A percentile compares a stretch with the other conserved stretches of the same genome.
These are phyloP conservation scores for Encarsia formosa DNA, from an alignment of 2,888 invertebrate species.

Conservation along the genomic window DNA sequence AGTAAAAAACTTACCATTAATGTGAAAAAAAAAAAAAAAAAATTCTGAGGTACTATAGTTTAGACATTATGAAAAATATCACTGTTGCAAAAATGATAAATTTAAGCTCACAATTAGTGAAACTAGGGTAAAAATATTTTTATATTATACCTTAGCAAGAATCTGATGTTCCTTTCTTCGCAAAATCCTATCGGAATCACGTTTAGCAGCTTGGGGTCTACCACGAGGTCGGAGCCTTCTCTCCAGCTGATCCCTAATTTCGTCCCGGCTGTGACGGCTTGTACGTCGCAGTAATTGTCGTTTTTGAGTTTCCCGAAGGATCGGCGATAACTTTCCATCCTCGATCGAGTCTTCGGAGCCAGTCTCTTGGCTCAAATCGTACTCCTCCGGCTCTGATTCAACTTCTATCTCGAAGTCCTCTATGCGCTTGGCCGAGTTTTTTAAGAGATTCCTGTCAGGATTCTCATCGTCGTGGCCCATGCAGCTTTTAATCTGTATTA, in stretches of 20 bases:
- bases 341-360: not conserved
- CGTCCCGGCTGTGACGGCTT: not conserved
- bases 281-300: constrained; percentile 8
- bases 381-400: constrained; percentile 2
- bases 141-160: no score
- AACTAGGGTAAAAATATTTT: no score
- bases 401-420: constrained; percentile 25
- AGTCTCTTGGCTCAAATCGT: no score
- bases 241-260: constrained; percentile 3
- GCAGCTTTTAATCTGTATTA: no score
- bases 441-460: not conserved
- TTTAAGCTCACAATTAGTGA: no score
- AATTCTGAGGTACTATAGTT: no score
- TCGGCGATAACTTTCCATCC: constrained; percentile 1
- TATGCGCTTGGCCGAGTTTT: constrained; percentile 25
- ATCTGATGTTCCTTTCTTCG: constrained; percentile 6
- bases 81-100: no score
- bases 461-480: not conserved
- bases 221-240: no score
- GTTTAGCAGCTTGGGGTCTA: not conserved
- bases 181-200: constrained; percentile 3
- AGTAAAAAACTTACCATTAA: not conserved
- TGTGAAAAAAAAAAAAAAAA: no score
- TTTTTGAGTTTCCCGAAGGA: not conserved
- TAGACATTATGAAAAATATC: no score